Percentiles rank a stretch among this genome's conserved stretches.
Conservation (phyloP, 1,140 invertebrate species). For the Neodiprion fabricii region DNA sequence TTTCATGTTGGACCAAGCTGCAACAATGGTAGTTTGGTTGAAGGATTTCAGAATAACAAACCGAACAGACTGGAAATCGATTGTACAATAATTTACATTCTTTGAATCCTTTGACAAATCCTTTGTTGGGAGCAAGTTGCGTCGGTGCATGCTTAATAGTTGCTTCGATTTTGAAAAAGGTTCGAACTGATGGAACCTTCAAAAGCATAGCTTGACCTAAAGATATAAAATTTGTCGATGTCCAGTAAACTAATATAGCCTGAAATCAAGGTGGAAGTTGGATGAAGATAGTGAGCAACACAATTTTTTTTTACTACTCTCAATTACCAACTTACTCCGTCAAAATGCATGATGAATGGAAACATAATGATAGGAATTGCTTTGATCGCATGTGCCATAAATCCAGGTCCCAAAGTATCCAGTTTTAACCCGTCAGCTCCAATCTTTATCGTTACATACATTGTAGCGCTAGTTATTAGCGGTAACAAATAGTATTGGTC, state of each 20-base stretch:
- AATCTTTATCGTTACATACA: conserved; percentile 83
- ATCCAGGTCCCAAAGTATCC: conserved; percentile 70
- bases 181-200: conserved; percentile 75
- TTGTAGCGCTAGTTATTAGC: conserved; percentile 79
- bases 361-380: conserved; percentile 83
- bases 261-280: conserved; percentile 43
- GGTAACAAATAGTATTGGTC: conserved; percentile 93
- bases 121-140: conserved; percentile 72
- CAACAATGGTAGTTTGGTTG: conserved; percentile 40
- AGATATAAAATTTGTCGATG: conserved; percentile 87
- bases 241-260: conserved; percentile 92
- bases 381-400: conserved; percentile 77
- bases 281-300: not conserved
- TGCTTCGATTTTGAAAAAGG: conserved; percentile 80
- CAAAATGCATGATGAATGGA: conserved; percentile 87
- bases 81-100: conserved; percentile 71
- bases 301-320: not conserved
- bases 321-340: conserved; percentile 69
- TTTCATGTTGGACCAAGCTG: conserved; percentile 86
- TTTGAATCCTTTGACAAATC: conserved; percentile 79
- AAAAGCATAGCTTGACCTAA: conserved; percentile 82
- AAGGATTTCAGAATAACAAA: conserved; percentile 11
- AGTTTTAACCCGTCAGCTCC: conserved; percentile 79
- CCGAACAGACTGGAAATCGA: not conserved
- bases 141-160: conserved; percentile 66